Base-by-base conservation (phyloP, 2,113 vertebrate species). In the Eretmochelys imbricata region DNA sequence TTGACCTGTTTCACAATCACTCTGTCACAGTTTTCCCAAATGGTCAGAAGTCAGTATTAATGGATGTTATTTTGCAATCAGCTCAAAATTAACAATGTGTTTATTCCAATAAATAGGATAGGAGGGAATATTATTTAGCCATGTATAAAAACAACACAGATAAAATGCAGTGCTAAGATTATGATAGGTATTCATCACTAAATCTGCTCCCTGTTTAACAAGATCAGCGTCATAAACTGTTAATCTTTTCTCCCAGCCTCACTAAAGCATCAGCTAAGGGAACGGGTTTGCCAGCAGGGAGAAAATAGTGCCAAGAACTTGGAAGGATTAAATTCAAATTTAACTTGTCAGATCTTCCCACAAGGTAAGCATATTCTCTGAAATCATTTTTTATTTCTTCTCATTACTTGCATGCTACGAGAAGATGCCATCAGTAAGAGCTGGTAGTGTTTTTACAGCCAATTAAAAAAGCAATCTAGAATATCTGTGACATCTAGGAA, bases 391-490 rank as follows among this genome's bases (percentile, higher is more conserved):
- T 2, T 5, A 14, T 57, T 89, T 88, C 13, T 78, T 84, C 42
- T 80, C 46, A 85, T 55, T 87, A 49, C 81, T 84, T 53, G 38
- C 0, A 0, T 4, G 27, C 65, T 62, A 42, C 51, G 0, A 85
- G 7, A 80, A 94, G 85, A 10, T 54, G 84, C 22, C 85, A 75
- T 38, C 48, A 50, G 29, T 24, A 89, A 81, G 24, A 87, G 51
- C 16, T 50, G 87, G 81, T 62, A 35, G 2, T 57, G n/a, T 24
- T 10, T 91, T 82, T 55, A 65, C 95, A 86, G 90, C 24, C 4
- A 24, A 57, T 79, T 87, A 80, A 83, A 31, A 95, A 85, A 89
- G 80, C 27, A 27, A 93, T n/a, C 19, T 62, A 80, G 76, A 89
- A 38, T 22, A 51, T 10, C 16, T 48, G 0, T 0, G 59, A 29